These are phyloP conservation scores for Cephus cinctus DNA, from an alignment of 1,140 invertebrate species.

Conservation along the genomic window DNA sequence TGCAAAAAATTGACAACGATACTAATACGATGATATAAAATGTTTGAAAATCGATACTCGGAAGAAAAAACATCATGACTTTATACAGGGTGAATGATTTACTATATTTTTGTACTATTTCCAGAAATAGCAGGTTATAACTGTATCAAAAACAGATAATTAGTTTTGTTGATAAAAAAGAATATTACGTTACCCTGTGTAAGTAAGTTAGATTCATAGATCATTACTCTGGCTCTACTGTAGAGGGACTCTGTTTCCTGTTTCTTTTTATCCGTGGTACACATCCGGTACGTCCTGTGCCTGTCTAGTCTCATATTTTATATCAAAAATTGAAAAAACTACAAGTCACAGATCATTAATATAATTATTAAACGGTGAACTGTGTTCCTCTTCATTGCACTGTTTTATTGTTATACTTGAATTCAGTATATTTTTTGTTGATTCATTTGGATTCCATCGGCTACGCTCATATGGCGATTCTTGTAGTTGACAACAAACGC, in stretches of 20 bases:
- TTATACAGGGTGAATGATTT: too few relatives aligned
- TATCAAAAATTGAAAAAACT: constrained; percentile 16
- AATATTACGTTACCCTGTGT: too few relatives aligned
- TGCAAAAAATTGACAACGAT: too few relatives aligned
- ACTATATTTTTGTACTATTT: too few relatives aligned
- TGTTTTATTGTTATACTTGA: not conserved
- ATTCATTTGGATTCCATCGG: constrained; percentile 24
- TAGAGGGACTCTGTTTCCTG: constrained; percentile 20
- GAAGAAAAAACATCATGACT: too few relatives aligned
- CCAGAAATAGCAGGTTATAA: too few relatives aligned
- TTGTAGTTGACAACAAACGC: constrained; percentile 7
- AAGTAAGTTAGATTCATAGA: too few relatives aligned
- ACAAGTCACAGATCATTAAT: constrained; percentile 12
- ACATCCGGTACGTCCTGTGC: constrained; percentile 27
- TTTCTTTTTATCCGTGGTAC: constrained; percentile 31
- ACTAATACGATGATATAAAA: too few relatives aligned
- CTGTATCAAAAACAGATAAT: too few relatives aligned
- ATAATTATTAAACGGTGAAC: constrained; percentile 9
- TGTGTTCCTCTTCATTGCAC: constrained; percentile 5
- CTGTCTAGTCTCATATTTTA: constrained; percentile 5
- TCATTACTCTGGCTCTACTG: too few relatives aligned
- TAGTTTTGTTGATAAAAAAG: too few relatives aligned
- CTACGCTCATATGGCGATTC: constrained; percentile 1
- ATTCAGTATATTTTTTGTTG: constrained; percentile 17
- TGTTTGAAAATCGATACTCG: too few relatives aligned